Conservation (phyloP, 1,140 invertebrate species). For the Temnothorax longispinosus region DNA sequence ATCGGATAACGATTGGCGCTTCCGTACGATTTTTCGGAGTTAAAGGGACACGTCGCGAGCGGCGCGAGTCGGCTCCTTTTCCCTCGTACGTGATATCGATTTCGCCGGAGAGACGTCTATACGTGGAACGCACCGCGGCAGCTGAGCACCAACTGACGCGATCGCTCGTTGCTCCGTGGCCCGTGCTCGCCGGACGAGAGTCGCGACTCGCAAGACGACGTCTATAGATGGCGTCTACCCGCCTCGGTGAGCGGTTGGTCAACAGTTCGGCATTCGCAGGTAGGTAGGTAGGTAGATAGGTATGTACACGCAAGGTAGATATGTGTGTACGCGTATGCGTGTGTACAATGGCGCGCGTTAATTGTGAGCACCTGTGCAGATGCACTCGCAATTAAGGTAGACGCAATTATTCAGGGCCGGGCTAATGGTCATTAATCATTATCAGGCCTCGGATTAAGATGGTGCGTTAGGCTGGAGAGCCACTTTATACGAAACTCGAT, state of each 20-base stretch:
- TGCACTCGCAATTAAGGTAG: constrained; percentile 41
- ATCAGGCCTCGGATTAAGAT: not conserved
- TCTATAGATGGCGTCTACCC: constrained; percentile 64
- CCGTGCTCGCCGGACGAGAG: constrained; percentile 5
- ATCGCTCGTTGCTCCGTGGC: not conserved
- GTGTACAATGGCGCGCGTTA: constrained; percentile 42
- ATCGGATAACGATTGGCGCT: not conserved
- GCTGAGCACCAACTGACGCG: constrained; percentile 61
- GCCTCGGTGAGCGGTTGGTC: constrained; percentile 64
- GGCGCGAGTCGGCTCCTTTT: not conserved
- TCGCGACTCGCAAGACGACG: not conserved
- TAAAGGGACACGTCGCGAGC: not conserved
- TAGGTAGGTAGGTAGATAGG: constrained; percentile 15
- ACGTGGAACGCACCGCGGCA: not conserved
- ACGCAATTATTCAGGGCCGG: constrained; percentile 28
- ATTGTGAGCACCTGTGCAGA: constrained; percentile 46
- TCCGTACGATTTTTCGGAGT: not conserved
- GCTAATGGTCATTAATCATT: constrained; percentile 24
- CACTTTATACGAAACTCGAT: not conserved
- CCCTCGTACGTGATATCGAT: not conserved
- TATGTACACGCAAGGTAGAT: not conserved
- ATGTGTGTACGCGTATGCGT: not conserved
- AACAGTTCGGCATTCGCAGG: constrained; percentile 54
- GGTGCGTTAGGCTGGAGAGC: not conserved
- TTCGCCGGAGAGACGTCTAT: not conserved